Base-by-base conservation (phyloP, 2,888 invertebrate species). In the Agrenia bidenticulata region DNA sequence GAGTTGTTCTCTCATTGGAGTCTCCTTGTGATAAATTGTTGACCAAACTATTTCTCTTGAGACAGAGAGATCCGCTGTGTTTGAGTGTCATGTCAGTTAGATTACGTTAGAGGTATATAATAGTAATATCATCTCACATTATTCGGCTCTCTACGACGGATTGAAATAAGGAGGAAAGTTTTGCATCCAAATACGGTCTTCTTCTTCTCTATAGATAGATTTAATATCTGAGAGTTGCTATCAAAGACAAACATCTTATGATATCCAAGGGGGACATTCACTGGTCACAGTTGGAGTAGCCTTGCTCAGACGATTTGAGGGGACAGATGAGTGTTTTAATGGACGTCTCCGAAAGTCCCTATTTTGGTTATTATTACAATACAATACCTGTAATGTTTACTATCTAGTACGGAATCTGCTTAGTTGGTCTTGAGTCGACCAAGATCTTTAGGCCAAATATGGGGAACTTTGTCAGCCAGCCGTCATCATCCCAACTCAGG, bases 361-460 rank as follows among this genome's bases (percentile, higher is more conserved):
- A 32, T 32, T 32, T 32, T 32, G 32, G 5, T 32, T 32, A 32
- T 32, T 32, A n/a, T n/a, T n/a, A n/a, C n/a, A n/a, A n/a, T n/a
- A 32, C 32, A 4, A 7, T 32, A 4, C 11, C 32, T 32, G 24
- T 23, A 51, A 23, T n/a, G 32, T 39, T 57, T 17, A 57, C 39
- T 57, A 57, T 57, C 56, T 57, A 7, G 32, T 4, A 32, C 5
- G 11, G 32, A 11, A 32, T 32, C 32, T 32, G 4, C 11, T 4
- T 32, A 32, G 4, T 11, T 7, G 32, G 32, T 7, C 32, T 15
- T 15, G 45, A 45, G 45, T 45, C 45, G 17, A 45, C 32, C 4
- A 57, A 57, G 56, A 57, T 37, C 56, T 57, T 57, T 39, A 57
- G 37, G 21, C 56, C 56, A 39, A 57, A 57, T 57, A 57, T 57